Evolutionary conservation across 2,888 invertebrate species (phyloP), one percentile per base, ranked within the genome.

Genomic region (Malthinus seriepunctatus): DNA sequence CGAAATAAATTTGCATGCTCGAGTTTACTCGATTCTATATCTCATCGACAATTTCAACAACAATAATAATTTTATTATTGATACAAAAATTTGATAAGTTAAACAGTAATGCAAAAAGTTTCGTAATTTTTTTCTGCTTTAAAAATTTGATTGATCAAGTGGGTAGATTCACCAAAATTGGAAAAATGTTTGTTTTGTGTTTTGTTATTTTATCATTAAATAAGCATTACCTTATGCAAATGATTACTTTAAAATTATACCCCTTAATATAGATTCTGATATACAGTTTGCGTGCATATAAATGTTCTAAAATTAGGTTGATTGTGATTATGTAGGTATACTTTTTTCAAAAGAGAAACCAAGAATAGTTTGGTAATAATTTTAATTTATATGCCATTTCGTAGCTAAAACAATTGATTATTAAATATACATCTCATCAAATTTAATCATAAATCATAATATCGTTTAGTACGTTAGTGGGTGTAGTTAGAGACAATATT

Each of bases 1-100:
- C 60, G 63, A 70, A 67, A 69, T 71, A 67, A 67, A 69, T 71
- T 69, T 71, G 67, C 69, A 66, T 69, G 64, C 51, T 60, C 55
- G 58, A 60, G 49, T 65, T 63, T 57, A 60, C 56, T 33, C 31
- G 32, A 15, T 42, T 32, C 42, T 48, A 10, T 35, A 55, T 48
- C 48, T 38, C 44, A 44, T 38, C 11, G n/a, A 42, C 46, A 32
- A 45, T 55, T 45, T 38, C 42, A 23, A 42, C 47, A 32, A 12
- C 45, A 50, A 45, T 50, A 53, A 50, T 45, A 44, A 48, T 45
- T 44, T 45, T 15, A 54, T 38, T 38, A 32, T 9, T n/a, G n/a
- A 15, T n/a, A 49, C 46, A 49, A 32, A 42, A 33, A 34, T 53
- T 53, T 49, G 9, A 23, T 7, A 53, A 46, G 10, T 45, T 34